A percentile compares a stretch with the other conserved stretches of the same genome.
phyloP scores from a whole-genome alignment of 2,888 invertebrate genomes.

The Coremacera marginata region DNA sequence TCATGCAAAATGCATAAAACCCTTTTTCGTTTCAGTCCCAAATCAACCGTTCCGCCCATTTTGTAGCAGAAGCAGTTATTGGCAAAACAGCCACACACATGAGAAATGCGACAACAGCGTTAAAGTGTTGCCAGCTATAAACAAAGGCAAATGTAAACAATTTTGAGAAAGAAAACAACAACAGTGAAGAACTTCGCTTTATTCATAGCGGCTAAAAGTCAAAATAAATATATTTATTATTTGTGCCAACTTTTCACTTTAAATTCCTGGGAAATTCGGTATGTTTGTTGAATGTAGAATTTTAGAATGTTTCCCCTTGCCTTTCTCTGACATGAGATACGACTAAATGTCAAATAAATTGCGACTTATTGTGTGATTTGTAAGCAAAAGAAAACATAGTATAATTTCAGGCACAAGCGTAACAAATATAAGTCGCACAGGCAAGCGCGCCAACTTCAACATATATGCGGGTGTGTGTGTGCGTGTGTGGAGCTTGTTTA shows the following conservation, averaged over 20 bases:
- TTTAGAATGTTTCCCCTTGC: not conserved
- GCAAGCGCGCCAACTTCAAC: not conserved
- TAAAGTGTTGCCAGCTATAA: no score
- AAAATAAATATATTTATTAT: slow-evolving; percentile 12
- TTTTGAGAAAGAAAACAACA: not conserved
- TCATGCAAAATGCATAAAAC: slow-evolving; percentile 5
- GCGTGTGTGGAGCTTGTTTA: not conserved
- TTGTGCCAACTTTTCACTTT: not conserved
- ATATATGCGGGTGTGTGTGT: not conserved
- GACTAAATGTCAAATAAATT: slow-evolving; percentile 33
- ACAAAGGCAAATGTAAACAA: not conserved
- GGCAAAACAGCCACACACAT: no score
- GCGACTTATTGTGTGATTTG: slow-evolving; percentile 6
- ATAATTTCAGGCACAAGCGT: slow-evolving; percentile 22
- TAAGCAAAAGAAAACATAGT: slow-evolving; percentile 7
- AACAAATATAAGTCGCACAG: not conserved
- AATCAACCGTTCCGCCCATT: not conserved
- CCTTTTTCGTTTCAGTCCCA: not conserved
- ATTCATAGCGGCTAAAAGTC: not conserved
- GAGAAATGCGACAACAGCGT: no score
- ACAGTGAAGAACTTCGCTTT: not conserved
- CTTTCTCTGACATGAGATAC: not conserved
- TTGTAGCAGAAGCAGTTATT: not conserved
- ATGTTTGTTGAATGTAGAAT: not conserved
- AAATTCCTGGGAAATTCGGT: not conserved